These are phyloP conservation scores for Ornithoptera alexandrae DNA, from an alignment of 2,888 invertebrate species.

Conservation along the genomic window DNA sequence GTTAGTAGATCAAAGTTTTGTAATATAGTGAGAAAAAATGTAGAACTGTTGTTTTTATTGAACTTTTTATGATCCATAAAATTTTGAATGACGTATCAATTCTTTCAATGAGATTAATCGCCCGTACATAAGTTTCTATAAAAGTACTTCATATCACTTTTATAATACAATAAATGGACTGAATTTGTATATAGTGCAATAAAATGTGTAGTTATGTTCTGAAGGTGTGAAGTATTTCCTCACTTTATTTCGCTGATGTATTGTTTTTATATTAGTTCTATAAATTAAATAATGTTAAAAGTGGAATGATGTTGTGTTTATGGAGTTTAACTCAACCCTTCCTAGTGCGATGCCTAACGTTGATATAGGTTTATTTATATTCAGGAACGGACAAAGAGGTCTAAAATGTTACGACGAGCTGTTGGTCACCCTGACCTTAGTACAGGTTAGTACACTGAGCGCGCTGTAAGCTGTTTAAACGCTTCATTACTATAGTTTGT, in stretches of 20 bases:
- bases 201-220: too few species aligned
- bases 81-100: background rate
- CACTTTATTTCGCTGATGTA: too few species aligned
- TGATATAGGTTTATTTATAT: background rate
- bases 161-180: too few species aligned
- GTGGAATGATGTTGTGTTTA: background rate
- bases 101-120: background rate
- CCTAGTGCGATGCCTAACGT: background rate
- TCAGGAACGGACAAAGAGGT: constrained; percentile 1
- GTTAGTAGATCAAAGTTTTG: too few species aligned
- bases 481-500: constrained; percentile 32
- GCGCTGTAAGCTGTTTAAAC: constrained; percentile 25
- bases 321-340: background rate
- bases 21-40: too few species aligned
- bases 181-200: too few species aligned
- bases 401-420: background rate
- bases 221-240: too few species aligned
- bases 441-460: constrained; percentile 12
- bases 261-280: too few species aligned
- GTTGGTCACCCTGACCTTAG: constrained; percentile 1
- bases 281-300: background rate
- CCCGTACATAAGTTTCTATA: too few species aligned
- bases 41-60: background rate
- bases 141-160: too few species aligned
- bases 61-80: background rate